phyloP scores from a whole-genome alignment of 2,113 vertebrate genomes.

The Aphyosemion australe region DNA sequence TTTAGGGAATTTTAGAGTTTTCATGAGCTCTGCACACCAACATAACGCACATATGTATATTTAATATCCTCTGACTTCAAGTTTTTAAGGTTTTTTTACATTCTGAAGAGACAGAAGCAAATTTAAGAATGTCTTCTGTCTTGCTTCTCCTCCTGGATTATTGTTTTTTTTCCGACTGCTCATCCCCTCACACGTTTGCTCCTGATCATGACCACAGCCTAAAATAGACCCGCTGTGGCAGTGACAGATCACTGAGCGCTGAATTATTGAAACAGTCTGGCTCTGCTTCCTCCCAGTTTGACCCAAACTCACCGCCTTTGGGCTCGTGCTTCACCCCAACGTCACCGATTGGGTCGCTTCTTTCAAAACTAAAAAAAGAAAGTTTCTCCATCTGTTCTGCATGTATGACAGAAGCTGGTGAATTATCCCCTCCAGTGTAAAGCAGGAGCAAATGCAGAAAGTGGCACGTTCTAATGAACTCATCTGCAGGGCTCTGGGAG shows the following conservation, averaged over 20 bases:
- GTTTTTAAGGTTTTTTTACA: constrained; percentile 22
- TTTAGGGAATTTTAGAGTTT: constrained; percentile 30
- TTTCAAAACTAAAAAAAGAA: constrained; percentile 15
- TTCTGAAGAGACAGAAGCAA: constrained; percentile 2
- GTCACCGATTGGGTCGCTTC: constrained; percentile 21
- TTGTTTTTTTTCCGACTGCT: constrained; percentile 10
- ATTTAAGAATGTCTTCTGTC: too few relatives aligned
- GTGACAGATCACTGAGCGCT: constrained; percentile 53
- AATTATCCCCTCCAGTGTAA: constrained; percentile 28
- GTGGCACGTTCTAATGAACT: constrained; percentile 47
- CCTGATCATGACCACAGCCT: constrained; percentile 44
- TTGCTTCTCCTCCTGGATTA: not conserved
- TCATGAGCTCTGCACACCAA: constrained; percentile 33
- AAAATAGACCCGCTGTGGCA: constrained; percentile 71
- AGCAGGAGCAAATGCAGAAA: constrained; percentile 19
- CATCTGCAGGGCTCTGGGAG: constrained; percentile 28
- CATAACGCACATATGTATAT: constrained; percentile 49
- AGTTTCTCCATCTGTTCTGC: constrained; percentile 29
- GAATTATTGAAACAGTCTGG: constrained; percentile 71
- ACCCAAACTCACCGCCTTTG: constrained; percentile 40
- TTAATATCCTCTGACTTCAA: constrained; percentile 40
- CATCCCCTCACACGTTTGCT: constrained; percentile 20
- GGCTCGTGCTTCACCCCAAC: constrained; percentile 34
- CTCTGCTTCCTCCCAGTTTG: constrained; percentile 39
- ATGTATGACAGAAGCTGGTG: constrained; percentile 31